Base-by-base conservation (phyloP, 2,888 invertebrate species). In the Neoscelio sp. region DNA sequence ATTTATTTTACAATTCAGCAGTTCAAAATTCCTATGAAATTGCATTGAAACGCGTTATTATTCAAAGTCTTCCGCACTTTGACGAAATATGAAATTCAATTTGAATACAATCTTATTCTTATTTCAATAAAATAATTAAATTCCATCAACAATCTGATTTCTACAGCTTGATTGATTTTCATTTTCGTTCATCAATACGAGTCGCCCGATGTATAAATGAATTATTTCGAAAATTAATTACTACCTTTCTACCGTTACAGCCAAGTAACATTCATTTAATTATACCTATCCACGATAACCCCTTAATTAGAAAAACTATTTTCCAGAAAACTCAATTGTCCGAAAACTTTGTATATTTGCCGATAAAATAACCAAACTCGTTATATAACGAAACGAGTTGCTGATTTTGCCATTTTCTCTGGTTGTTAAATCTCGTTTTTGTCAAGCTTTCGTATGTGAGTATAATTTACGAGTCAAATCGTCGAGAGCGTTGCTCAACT, bases 21-120 rank as follows among this genome's bases (percentile, higher is more conserved):
- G 40, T 77, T 62, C 35, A 44, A 77, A 77, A 77, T 77, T 70
- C 70, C 64, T 38, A 33, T 5, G 62, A 68, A 76, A 76, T 76
- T 76, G 75, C 75, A 67, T 33, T 60, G 75, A 67, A 67, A 67
- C 60, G 75, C 50, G 60, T 67, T 65, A 75, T 75, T 75, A 75
- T 75, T 75, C 58, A 75, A 65, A 50, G 75, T 58, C 50, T 33
- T 28, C 8, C 18, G 52, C 40, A 75, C 75, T 75, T 75, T 75
- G 67, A 48, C 71, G 62, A 71, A 71, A 71, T 62, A 71, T 71
- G 71, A 71, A 71, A 62, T 62, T 71, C 50, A 75, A 75, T 75
- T 65, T 50, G 6, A 48, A 42, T 46, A 48, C 64, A 30, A 20
- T 40, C 58, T 65, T 58, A 58, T 52, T 60, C 60, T 75, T 67